A percentile compares a stretch with the other conserved stretches of the same genome.
Conservation (phyloP, 2,113 vertebrate species). For the Columba livia region DNA sequence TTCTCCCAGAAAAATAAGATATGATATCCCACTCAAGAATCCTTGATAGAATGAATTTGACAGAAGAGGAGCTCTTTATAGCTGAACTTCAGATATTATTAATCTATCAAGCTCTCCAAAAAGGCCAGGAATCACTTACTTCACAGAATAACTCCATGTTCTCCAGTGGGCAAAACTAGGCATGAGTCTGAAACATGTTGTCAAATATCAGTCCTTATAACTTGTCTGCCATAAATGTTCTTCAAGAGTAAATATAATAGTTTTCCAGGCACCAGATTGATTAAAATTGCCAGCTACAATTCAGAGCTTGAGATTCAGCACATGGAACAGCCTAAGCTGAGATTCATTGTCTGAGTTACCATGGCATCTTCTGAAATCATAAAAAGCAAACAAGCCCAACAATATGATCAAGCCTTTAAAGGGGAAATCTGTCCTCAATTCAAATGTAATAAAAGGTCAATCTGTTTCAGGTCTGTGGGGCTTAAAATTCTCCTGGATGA, state of each 20-base stretch:
- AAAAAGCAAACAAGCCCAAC: slow-evolving; percentile 38
- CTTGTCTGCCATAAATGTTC: background rate
- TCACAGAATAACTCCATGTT: background rate
- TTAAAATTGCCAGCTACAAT: slow-evolving; percentile 27
- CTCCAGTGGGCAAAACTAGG: background rate
- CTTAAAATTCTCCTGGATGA: slow-evolving; percentile 24
- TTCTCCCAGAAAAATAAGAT: background rate
- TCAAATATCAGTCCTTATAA: slow-evolving; percentile 4
- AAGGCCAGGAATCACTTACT: background rate
- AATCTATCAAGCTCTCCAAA: background rate
- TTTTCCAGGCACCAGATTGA: slow-evolving; percentile 2
- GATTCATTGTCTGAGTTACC: slow-evolving; percentile 58
- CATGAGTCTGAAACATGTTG: background rate
- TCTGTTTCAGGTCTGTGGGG: slow-evolving; percentile 49
- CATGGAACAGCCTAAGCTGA: background rate
- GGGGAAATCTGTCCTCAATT: slow-evolving; percentile 56
- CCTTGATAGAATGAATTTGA: background rate
- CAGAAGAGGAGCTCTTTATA: background rate
- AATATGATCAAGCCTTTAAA: slow-evolving; percentile 62
- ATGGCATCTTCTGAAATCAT: slow-evolving; percentile 61
- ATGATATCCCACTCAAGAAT: background rate
- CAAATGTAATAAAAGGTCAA: slow-evolving; percentile 70
- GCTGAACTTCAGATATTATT: background rate
- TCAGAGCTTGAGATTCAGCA: slow-evolving; percentile 29
- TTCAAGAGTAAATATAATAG: slow-evolving; percentile 32